Percentiles rank a stretch among this genome's conserved stretches.
phyloP scores from a whole-genome alignment of 2,113 vertebrate species.

The Lagenorhynchus albirostris region DNA sequence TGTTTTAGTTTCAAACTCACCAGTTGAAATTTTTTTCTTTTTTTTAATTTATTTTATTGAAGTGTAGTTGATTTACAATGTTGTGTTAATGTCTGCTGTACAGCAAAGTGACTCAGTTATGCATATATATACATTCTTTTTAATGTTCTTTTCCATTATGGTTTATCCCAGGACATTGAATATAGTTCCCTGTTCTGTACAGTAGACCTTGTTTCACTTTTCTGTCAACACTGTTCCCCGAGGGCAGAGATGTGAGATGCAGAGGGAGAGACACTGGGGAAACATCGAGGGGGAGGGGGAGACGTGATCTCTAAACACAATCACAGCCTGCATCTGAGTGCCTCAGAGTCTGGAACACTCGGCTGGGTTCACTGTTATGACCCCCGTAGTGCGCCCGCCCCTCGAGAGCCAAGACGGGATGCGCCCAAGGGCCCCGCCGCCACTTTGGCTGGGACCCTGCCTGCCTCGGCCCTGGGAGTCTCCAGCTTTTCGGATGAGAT shows the following conservation, averaged over 20 bases:
- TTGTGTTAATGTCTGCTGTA: too few species aligned
- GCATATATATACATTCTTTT: too few species aligned
- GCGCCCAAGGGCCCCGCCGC: accelerated
- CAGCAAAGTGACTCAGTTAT: too few species aligned
- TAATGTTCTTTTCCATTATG: too few species aligned
- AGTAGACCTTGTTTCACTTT: not conserved
- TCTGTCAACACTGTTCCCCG: not conserved
- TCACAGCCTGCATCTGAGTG: not conserved
- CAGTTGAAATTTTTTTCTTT: too few species aligned
- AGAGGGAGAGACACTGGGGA: not conserved
- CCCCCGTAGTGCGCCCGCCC: accelerated
- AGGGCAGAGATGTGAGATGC: not conserved
- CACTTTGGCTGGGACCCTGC: not conserved
- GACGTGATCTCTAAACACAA: not conserved
- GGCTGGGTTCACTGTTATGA: not conserved
- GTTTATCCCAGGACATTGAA: too few species aligned
- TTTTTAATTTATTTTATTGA: too few species aligned
- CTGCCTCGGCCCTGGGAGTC: not conserved
- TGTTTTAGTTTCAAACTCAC: not conserved
- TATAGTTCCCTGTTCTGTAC: too few species aligned
- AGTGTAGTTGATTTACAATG: too few species aligned
- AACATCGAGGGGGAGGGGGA: not conserved
- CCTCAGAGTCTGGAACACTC: not conserved
- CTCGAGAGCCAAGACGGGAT: not conserved
- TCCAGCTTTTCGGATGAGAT: not conserved